Percentiles rank a stretch among this genome's conserved stretches.
Conservation (phyloP, 2,888 invertebrate species). For the Ethmia dodecea region DNA sequence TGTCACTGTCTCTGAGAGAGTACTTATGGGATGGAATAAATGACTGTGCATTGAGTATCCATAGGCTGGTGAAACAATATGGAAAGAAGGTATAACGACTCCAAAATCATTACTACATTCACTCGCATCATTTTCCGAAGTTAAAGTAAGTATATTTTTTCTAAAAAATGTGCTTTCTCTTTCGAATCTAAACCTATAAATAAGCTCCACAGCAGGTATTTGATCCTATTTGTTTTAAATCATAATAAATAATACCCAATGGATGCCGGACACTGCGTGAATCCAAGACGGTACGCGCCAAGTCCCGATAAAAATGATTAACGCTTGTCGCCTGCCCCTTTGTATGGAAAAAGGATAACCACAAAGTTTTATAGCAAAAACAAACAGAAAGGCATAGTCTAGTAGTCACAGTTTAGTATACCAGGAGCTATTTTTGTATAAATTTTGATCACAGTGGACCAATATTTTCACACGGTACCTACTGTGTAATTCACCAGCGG, state of each 20-base stretch:
- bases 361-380: background rate
- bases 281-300: slow-evolving; percentile 40
- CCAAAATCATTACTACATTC: too few relatives aligned
- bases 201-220: slow-evolving; percentile 43
- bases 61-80: too few relatives aligned
- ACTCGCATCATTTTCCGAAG: too few relatives aligned
- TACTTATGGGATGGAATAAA: too few relatives aligned
- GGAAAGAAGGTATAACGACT: too few relatives aligned
- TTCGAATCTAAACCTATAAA: slow-evolving; percentile 33
- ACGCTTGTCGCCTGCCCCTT: slow-evolving; percentile 38
- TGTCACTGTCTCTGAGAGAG: too few relatives aligned
- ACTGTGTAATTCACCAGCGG: slow-evolving; percentile 31
- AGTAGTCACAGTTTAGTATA: too few relatives aligned
- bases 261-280: slow-evolving; percentile 46
- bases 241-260: slow-evolving; percentile 50
- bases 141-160: too few relatives aligned
- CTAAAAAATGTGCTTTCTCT: slow-evolving; percentile 30
- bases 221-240: slow-evolving; percentile 61
- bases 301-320: slow-evolving; percentile 58
- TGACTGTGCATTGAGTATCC: too few relatives aligned
- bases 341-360: slow-evolving; percentile 27
- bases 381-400: background rate
- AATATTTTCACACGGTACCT: background rate
- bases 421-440: too few relatives aligned
- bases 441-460: too few relatives aligned